Base-by-base conservation (phyloP, 2,888 invertebrate genomes). In the Xylota sylvarum region DNA sequence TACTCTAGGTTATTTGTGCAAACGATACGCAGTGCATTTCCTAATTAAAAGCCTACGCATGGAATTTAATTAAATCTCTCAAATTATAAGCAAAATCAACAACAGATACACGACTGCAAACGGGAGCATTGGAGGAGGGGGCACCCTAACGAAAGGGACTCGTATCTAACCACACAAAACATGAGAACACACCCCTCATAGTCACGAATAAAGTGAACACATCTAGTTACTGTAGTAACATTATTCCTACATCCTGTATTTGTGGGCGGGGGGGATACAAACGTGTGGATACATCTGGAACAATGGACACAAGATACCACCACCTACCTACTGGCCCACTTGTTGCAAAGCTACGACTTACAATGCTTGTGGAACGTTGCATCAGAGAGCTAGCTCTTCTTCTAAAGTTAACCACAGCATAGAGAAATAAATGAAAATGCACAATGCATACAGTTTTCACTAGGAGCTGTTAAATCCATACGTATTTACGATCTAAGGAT, bases 1-100 rank as follows among this genome's bases (percentile, higher is more conserved):
- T 27, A 46, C 27, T 43, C 67, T 9, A 17, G 27, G 55, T 55
- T 77, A 70, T 64, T 69, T 79, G 73, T 62, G 37, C 37, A 58
- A 65, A 60, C 69, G 40, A 37, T 62, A 65, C 74, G 46, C 67
- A 70, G 64, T 70, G 69, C 69, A 80, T 64, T 76, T 69, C 80
- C 80, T 80, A 85, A 80, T 85, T 80, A 80, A 85, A 80, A 81
- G 76, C 81, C 70, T 56, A 77, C 70, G 58, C 81, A 72, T 81
- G 64, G 70, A 85, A 85, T 85, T 81, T 81, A 85, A 85, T 85
- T 85, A 85, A 85, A 85, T 81, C 72, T 72, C 85, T 72, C 65
- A 65, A 70, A 80, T 76, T 81, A 81, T 72, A 81, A 83, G 60
- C 78, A 67, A 73, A 56, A 43, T 17, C 43, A 52, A 62, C 40